Percentiles rank a stretch among this genome's conserved stretches.
phyloP scores from a whole-genome alignment of 1,140 invertebrate genomes.

The Trinorchestia longiramus region DNA sequence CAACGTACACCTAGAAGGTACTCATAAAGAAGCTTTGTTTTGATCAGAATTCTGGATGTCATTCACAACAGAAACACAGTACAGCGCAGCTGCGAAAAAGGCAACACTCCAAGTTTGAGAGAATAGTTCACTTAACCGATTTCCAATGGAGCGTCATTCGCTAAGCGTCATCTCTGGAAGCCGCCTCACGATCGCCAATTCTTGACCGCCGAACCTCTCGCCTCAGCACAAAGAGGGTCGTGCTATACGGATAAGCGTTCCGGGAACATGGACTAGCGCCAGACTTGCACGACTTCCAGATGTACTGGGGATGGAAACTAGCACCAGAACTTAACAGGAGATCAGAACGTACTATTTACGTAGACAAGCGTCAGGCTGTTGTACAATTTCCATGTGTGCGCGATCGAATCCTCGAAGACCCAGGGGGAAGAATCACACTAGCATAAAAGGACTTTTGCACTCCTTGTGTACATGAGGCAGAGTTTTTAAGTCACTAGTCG shows the following conservation, averaged over 20 bases:
- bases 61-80: not conserved
- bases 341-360: not conserved
- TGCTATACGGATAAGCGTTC: conserved; percentile 23
- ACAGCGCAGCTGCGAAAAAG: not conserved
- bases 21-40: not conserved
- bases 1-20: not conserved
- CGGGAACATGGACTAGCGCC: not conserved
- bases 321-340: not conserved
- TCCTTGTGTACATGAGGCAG: not conserved
- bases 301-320: not conserved
- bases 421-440: not conserved
- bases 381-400: not conserved
- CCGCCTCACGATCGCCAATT: not conserved
- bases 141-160: conserved; percentile 29
- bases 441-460: not conserved
- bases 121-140: conserved; percentile 21
- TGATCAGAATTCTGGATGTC: not conserved
- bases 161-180: conserved; percentile 28
- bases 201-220: conserved; percentile 2
- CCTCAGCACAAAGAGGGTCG: conserved; percentile 18
- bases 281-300: not conserved
- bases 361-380: not conserved
- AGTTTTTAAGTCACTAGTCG: not conserved
- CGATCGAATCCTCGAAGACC: not conserved
- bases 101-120: not conserved